Conservation (phyloP, 2,113 vertebrate species). For the Equus przewalskii region DNA sequence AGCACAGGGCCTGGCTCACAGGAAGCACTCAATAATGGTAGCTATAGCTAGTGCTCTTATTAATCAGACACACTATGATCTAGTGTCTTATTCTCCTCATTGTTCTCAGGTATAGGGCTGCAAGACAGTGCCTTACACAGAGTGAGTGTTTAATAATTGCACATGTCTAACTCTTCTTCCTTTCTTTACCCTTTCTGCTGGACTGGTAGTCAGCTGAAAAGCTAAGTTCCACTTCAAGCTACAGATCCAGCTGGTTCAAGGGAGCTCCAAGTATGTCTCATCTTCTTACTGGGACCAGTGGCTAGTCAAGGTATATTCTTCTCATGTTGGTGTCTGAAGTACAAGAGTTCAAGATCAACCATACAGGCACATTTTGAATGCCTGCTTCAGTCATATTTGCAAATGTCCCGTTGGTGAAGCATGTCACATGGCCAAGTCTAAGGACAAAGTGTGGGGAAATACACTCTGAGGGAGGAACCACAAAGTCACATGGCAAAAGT, state of each 20-base stretch:
- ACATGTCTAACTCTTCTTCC: background rate
- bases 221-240: background rate
- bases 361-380: background rate
- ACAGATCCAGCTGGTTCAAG: background rate
- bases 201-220: background rate
- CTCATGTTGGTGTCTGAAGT: background rate
- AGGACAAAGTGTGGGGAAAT: background rate
- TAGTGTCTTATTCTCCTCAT: background rate
- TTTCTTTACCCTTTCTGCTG: background rate
- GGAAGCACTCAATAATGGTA: background rate
- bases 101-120: background rate
- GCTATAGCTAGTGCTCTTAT: background rate
- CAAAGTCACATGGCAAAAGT: background rate
- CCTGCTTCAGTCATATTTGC: background rate
- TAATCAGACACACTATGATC: background rate
- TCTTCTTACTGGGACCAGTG: background rate
- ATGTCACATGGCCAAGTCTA: background rate
- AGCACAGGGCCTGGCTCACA: background rate
- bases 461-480: background rate
- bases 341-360: background rate
- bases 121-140: background rate
- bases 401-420: background rate
- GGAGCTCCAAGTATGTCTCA: background rate
- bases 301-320: background rate
- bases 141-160: background rate